Percentiles rank a stretch among this genome's conserved stretches.
phyloP scores from a whole-genome alignment of 1,140 invertebrate species.

The Leptonema lineaticorne region DNA sequence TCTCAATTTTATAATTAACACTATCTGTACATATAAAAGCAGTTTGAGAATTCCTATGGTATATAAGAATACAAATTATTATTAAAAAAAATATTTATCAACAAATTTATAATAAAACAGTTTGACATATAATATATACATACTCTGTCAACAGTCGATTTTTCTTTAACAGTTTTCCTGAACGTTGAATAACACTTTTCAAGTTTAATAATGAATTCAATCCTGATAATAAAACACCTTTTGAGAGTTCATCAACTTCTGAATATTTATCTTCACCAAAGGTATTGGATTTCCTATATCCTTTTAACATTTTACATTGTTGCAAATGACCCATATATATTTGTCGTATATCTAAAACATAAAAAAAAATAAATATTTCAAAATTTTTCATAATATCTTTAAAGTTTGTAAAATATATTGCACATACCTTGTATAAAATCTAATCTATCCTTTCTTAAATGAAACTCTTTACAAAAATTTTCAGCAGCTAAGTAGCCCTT shows the following conservation, averaged over 20 bases:
- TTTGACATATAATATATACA: slow-evolving; percentile 28
- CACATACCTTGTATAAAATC: slow-evolving; percentile 50
- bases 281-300: slow-evolving; percentile 35
- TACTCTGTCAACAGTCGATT: slow-evolving; percentile 53
- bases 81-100: too few relatives aligned
- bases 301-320: slow-evolving; percentile 47
- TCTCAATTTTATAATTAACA: slow-evolving; percentile 56
- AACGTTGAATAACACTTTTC: slow-evolving; percentile 49
- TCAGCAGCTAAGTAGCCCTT: slow-evolving; percentile 40
- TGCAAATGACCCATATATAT: slow-evolving; percentile 50
- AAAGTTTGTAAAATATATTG: background rate
- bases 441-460: slow-evolving; percentile 51
- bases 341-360: slow-evolving; percentile 51
- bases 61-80: slow-evolving; percentile 33
- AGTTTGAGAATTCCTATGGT: slow-evolving; percentile 51
- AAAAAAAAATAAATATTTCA: background rate
- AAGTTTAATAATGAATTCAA: slow-evolving; percentile 54
- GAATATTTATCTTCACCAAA: slow-evolving; percentile 49
- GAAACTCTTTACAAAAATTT: slow-evolving; percentile 47
- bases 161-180: slow-evolving; percentile 52
- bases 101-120: too few relatives aligned
- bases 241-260: slow-evolving; percentile 54
- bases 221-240: slow-evolving; percentile 56
- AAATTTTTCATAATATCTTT: background rate
- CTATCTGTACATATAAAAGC: slow-evolving; percentile 57